phyloP scores from a whole-genome alignment of 2,797 vertebrate genomes.

The Nannoperca australis region DNA sequence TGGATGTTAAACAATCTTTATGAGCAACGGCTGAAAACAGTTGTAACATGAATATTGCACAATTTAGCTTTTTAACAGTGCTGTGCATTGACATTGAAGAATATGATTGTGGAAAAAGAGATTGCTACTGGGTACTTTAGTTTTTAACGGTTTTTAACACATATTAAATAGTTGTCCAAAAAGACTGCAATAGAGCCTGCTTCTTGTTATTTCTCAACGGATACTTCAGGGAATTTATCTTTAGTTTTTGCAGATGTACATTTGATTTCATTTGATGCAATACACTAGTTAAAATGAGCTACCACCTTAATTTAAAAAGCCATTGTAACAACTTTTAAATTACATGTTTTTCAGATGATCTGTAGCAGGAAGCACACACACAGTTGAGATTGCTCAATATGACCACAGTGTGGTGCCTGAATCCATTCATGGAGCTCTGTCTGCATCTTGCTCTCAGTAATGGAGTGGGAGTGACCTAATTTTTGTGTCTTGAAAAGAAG shows the following conservation, averaged over 20 bases:
- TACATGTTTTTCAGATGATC: background rate
- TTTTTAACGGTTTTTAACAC: slow-evolving; percentile 71
- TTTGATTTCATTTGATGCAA: background rate
- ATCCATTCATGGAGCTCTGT: slow-evolving; percentile 9
- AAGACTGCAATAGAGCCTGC: background rate
- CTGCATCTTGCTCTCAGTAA: slow-evolving; percentile 19
- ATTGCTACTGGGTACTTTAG: slow-evolving; percentile 13
- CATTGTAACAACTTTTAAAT: background rate
- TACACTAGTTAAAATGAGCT: background rate
- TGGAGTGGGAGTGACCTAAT: slow-evolving; percentile 68
- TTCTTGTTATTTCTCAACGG: background rate
- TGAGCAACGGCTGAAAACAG: background rate
- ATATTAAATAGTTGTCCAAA: slow-evolving; percentile 50
- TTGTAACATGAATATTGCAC: background rate
- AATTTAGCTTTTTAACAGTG: slow-evolving; percentile 49
- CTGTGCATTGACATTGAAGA: slow-evolving; percentile 40
- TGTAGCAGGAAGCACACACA: background rate
- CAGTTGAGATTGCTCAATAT: background rate
- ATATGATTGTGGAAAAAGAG: slow-evolving; percentile 10
- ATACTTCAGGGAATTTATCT: background rate
- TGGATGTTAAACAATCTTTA: slow-evolving; percentile 7
- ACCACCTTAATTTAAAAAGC: background rate
- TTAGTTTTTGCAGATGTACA: background rate
- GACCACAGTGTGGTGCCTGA: slow-evolving; percentile 73
- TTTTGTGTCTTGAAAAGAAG: slow-evolving; percentile 45